Evolutionary conservation across 2,888 invertebrate species (phyloP).

Genomic region (Loripinus fragilis): DNA sequence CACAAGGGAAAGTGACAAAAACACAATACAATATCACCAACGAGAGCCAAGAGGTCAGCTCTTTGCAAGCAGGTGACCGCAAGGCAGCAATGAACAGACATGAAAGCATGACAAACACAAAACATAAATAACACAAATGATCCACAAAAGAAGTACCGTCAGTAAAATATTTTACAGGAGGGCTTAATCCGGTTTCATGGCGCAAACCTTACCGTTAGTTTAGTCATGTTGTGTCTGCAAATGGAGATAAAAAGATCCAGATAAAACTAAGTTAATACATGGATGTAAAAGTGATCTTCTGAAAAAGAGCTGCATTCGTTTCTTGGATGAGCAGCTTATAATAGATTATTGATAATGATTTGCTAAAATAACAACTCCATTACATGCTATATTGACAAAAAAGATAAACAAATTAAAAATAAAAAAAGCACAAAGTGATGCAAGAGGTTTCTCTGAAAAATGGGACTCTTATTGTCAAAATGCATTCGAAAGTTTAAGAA

Average conservation of each 20-base stretch:
- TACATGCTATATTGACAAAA: constrained; percentile 22
- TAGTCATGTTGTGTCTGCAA: constrained; percentile 13
- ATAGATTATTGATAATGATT: constrained; percentile 24
- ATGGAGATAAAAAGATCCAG: not conserved
- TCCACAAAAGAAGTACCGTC: too few relatives aligned
- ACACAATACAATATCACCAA: too few relatives aligned
- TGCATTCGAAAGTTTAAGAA: constrained; percentile 48
- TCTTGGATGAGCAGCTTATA: too few relatives aligned
- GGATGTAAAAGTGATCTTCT: constrained; percentile 39
- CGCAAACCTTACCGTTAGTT: too few relatives aligned
- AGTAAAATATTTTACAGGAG: too few relatives aligned
- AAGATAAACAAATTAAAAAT: not conserved
- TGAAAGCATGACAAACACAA: too few relatives aligned
- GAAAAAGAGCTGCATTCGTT: constrained; percentile 19
- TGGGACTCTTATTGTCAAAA: constrained; percentile 36
- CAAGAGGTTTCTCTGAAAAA: constrained; percentile 13
- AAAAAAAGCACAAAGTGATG: not conserved
- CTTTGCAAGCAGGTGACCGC: too few relatives aligned
- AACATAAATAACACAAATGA: too few relatives aligned
- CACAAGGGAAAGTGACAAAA: too few relatives aligned
- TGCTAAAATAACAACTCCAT: constrained; percentile 34
- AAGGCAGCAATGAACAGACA: too few relatives aligned
- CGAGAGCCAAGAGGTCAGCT: too few relatives aligned
- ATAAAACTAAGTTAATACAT: constrained; percentile 32
- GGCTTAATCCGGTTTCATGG: too few relatives aligned